Conservation (phyloP, 2,797 vertebrate genomes). For the Microtus obscurus region DNA sequence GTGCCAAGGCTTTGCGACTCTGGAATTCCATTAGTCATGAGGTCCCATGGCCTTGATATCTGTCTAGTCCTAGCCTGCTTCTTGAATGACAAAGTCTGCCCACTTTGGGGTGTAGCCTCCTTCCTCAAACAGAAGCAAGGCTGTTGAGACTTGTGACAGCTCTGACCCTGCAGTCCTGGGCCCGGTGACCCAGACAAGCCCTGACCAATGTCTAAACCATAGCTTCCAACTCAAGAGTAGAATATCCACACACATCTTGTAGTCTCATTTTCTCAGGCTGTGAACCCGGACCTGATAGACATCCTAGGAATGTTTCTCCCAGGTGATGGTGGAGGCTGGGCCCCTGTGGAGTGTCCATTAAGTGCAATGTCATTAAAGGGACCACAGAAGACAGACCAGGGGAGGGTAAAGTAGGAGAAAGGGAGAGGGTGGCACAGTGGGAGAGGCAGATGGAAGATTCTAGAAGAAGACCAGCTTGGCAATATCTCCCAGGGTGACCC, state of each 20-base stretch:
- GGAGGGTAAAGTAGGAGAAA: neutral
- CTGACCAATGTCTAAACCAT: neutral
- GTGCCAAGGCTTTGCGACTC: neutral
- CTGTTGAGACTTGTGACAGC: neutral
- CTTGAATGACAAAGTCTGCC: too few relatives aligned
- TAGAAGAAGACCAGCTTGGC: neutral
- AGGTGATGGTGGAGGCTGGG: neutral
- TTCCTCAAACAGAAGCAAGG: neutral
- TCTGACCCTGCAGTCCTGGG: neutral
- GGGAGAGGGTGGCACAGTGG: too few relatives aligned
- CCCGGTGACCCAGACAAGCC: neutral
- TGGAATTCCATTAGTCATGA: neutral
- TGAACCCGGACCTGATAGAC: neutral
- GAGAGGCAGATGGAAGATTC: neutral
- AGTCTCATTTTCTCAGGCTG: neutral
- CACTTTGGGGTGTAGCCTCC: neutral
- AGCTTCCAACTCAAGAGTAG: neutral
- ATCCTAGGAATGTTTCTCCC: neutral
- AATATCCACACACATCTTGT: neutral
- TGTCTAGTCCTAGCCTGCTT: neutral
- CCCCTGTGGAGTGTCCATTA: neutral
- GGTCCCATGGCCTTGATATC: neutral
- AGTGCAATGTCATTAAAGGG: too few relatives aligned
- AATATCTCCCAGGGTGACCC: neutral
- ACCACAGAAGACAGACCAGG: accelerated